Percentiles rank a stretch among this genome's conserved stretches.
phyloP scores from a whole-genome alignment of 2,113 vertebrate species.

The Anolis sagrei region DNA sequence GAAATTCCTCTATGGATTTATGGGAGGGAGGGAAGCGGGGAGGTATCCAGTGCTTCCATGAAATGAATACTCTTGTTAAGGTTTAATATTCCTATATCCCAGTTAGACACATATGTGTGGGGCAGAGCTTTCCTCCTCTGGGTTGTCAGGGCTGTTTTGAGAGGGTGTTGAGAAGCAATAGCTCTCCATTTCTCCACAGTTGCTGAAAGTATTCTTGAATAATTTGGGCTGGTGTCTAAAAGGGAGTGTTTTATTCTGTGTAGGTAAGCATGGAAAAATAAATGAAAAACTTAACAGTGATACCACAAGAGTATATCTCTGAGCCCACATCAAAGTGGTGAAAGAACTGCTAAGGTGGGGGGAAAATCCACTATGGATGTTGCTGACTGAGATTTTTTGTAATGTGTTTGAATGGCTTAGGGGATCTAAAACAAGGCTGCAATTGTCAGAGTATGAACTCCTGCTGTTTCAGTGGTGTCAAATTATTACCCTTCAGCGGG shows the following conservation, averaged over 20 bases:
- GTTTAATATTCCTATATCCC: conserved; percentile 31
- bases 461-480: conserved; percentile 84
- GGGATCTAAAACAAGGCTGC: conserved; percentile 81
- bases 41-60: neutral
- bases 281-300: conserved; percentile 83
- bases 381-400: conserved; percentile 86
- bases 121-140: conserved; percentile 58
- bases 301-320: conserved; percentile 82
- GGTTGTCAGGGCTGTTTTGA: conserved; percentile 78
- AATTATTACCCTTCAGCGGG: conserved; percentile 89
- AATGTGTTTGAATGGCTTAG: conserved; percentile 77
- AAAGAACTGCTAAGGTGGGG: conserved; percentile 77
- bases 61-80: conserved; percentile 52
- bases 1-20: neutral
- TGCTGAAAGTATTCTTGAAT: conserved; percentile 84
- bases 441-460: conserved; percentile 81
- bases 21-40: neutral
- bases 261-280: conserved; percentile 78
- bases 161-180: conserved; percentile 81
- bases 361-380: conserved; percentile 79
- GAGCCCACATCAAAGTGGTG: conserved; percentile 81
- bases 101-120: conserved; percentile 18
- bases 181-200: conserved; percentile 81
- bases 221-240: conserved; percentile 79
- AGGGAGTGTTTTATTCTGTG: conserved; percentile 82